Evolutionary conservation across 2,797 vertebrate genomes (phyloP), one percentile per base, ranked within the genome.

Genomic region (Triplophysa yarkandensis): DNA sequence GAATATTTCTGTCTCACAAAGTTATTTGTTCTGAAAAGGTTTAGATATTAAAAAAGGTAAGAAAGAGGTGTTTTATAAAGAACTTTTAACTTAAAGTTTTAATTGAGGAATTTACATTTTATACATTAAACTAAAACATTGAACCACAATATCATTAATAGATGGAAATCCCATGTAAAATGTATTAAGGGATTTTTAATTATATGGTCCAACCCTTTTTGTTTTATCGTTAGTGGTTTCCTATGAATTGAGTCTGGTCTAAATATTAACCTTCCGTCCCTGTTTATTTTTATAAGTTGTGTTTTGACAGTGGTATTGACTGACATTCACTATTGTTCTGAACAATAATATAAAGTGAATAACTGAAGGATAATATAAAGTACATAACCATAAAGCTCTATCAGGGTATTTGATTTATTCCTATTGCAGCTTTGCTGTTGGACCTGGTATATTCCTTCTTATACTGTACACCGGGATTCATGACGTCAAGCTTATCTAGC

Each of bases 191-290:
- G 16, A 39, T 50, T 23, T 3, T 13, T 62, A 8, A 25, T 0
- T 36, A 48, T 48, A 39, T 28, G 14, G 19, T 46, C 17, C 30
- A 28, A 27, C 11, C 46, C 32, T 19, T 39, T 52, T 27, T 62
- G 32, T 32, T 19, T 39, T 71, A 62, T 50, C 43, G 1, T 25
- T 62, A 34, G 50, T 6, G 14, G 19, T 41, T 52, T 54, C 25
- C 50, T 6, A 41, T 16, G 17, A 30, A 41, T 50, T 30, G 11
- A 30, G 9, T 63, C 46, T 16, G 4, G 32, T 54, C 11, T 63
- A 63, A 63, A 72, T 13, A 52, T 71, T 71, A 52, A 28, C 58
- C 28, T 13, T 25, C n/a, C 7, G 9, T 62, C 16, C 23, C 58
- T 17, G 8, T 44, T 0, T 71, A 27, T 39, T 9, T 62, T n/a